These are phyloP conservation scores for Abrostola triplasia DNA, from an alignment of 2,888 invertebrate genomes.

Conservation along the genomic window DNA sequence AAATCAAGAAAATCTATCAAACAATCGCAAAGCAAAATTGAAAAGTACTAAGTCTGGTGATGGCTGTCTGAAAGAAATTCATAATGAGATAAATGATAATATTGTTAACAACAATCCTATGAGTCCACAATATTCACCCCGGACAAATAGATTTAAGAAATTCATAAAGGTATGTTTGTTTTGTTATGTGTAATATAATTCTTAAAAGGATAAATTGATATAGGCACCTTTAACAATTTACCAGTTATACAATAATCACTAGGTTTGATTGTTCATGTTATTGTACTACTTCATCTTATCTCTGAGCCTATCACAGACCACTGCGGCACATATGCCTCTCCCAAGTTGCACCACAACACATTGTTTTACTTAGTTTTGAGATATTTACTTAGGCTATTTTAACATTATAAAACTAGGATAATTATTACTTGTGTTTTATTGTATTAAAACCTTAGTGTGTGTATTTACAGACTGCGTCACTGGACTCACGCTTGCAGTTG, in stretches of 20 bases:
- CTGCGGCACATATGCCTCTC: no score
- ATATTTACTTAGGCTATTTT: no score
- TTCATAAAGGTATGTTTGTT: conserved; percentile 74
- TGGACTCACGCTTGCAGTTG: conserved; percentile 76
- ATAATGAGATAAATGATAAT: conserved; percentile 69
- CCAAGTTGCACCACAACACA: no score
- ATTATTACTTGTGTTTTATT: background rate
- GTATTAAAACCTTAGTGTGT: conserved; percentile 6
- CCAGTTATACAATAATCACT: no score
- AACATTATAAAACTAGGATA: no score
- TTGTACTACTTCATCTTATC: no score
- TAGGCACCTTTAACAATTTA: background rate
- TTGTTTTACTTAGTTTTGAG: no score
- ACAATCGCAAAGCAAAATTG: conserved; percentile 55
- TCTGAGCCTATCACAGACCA: no score
- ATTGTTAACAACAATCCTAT: conserved; percentile 51
- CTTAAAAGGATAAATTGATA: background rate
- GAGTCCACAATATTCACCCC: conserved; percentile 79
- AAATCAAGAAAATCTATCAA: conserved; percentile 74
- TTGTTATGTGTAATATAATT: background rate
- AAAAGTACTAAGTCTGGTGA: conserved; percentile 55
- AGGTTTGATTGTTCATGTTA: no score
- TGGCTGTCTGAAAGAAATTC: conserved; percentile 73
- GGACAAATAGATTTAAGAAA: conserved; percentile 77
- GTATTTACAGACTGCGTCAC: conserved; percentile 76